Evolutionary conservation across 53 echinoderm and acorn worm genomes (phyloP), one percentile per base, ranked within the genome.

Genomic region (Echinometra lucunter): DNA sequence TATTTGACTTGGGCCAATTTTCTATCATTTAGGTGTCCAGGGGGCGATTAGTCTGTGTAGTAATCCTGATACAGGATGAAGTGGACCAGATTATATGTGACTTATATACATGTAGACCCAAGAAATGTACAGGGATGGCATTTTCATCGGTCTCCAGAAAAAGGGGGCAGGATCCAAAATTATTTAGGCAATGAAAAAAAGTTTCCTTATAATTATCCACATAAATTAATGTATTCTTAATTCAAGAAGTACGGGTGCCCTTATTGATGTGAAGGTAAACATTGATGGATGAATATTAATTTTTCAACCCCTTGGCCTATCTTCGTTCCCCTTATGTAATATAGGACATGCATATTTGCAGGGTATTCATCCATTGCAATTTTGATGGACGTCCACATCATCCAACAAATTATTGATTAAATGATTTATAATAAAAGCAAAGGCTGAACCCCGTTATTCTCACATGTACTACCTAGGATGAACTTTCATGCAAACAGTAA

Each of bases 331-430:
- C 6, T 78, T 42, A 78, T 78, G 78, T 78, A 40, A 78, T 78
- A 42, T 78, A 78, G 78, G 78, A 78, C 78, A 23, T 78, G 78
- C 78, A 78, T 78, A 78, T 78, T 78, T 78, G 21, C 78, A 40
- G 42, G 35, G 78, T 42, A 78, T 35, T 78, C 78, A 78, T 78
- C 78, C 78, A 78, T 78, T 42, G 19, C 35, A 78, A 78, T 78
- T 78, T 23, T 78, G 78, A 78, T 78, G 78, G 78, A 75, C 78
- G 35, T 42, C 38, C 32, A 78, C 42, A 42, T 78, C 78, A 21
- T 78, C 42, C 78, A 18, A 21, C 78, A 42, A 78, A 78, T 78
- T 78, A 78, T 78, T 78, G 78, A 78, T 78, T 42, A 38, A 35
- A 78, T 78, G 42, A 78, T 78, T 78, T 78, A 42, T 23, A 78